Evolutionary conservation across 2,113 vertebrate genomes (phyloP).

Genomic region (Pedionomus torquatus): DNA sequence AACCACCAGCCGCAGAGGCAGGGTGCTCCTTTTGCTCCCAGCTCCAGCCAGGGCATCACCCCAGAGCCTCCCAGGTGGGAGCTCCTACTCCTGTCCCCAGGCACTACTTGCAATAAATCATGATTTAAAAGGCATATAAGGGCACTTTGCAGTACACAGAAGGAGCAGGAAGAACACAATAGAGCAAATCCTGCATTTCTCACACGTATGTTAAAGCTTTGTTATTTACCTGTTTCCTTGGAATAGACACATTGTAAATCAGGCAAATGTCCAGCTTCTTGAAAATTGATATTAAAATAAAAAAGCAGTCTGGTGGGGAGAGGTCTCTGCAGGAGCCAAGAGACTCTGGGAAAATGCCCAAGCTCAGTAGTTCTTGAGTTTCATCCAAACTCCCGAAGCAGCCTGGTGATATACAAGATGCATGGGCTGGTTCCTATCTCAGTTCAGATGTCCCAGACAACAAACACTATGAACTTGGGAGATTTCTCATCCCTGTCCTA

Average conservation of each 20-base stretch:
- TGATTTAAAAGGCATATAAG: not conserved
- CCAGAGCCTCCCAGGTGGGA: not conserved
- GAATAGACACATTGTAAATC: not conserved
- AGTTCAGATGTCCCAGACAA: not conserved
- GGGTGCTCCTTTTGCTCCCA: not conserved
- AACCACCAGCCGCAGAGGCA: rapidly evolving
- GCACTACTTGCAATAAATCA: not conserved
- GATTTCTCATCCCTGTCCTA: not conserved
- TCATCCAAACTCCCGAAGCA: slow-evolving; percentile 6
- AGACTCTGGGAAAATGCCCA: slow-evolving; percentile 43
- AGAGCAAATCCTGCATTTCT: not conserved
- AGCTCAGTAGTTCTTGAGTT: not conserved
- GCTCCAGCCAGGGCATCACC: not conserved
- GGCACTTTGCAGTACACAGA: not conserved
- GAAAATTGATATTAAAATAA: slow-evolving; percentile 42
- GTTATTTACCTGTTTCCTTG: slow-evolving; percentile 13
- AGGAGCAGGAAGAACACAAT: not conserved
- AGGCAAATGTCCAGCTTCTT: not conserved
- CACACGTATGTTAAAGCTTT: not conserved
- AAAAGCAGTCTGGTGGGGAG: slow-evolving; percentile 15
- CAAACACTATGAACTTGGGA: not conserved
- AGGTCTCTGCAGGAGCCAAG: slow-evolving; percentile 22
- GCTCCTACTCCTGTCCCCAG: not conserved
- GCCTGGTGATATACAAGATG: not conserved
- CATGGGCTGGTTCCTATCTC: not conserved